phyloP scores from a whole-genome alignment of 64 coral and sea anemone genomes.

The Platygyra sinensis region DNA sequence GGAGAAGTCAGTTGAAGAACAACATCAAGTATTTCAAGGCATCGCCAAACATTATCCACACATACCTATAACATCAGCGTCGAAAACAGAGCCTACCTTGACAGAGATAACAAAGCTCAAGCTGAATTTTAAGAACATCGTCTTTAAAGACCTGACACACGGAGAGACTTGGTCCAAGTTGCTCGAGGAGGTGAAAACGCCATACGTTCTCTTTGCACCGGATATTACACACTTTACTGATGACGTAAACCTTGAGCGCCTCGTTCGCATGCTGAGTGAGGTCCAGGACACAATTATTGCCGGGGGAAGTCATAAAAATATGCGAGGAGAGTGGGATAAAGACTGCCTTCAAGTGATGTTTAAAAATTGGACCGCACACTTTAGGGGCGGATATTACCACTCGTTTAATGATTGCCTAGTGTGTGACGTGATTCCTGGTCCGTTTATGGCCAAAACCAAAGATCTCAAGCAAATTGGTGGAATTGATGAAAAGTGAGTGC shows the following conservation, averaged over 20 bases:
- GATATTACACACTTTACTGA: too few species aligned
- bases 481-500: slow-evolving; percentile 78
- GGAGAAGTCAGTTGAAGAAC: slow-evolving; percentile 3
- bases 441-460: slow-evolving; percentile 79
- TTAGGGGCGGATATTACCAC: slow-evolving; percentile 70
- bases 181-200: too few species aligned
- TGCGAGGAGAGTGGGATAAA: slow-evolving; percentile 78
- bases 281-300: slow-evolving; percentile 66
- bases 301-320: slow-evolving; percentile 72
- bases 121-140: slow-evolving; percentile 33
- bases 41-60: slow-evolving; percentile 63
- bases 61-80: slow-evolving; percentile 56
- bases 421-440: slow-evolving; percentile 80
- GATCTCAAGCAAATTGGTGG: slow-evolving; percentile 42
- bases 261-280: slow-evolving; percentile 72
- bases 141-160: too few species aligned
- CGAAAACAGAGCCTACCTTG: neutral
- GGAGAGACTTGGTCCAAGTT: too few species aligned
- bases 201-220: too few species aligned
- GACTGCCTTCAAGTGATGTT: slow-evolving; percentile 86
- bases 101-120: slow-evolving; percentile 36
- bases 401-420: slow-evolving; percentile 80
- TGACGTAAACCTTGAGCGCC: slow-evolving; percentile 70
- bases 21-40: slow-evolving; percentile 35
- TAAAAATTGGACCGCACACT: slow-evolving; percentile 78